phyloP scores from a whole-genome alignment of 2,113 vertebrate species.

The Mormoops blainvillei region DNA sequence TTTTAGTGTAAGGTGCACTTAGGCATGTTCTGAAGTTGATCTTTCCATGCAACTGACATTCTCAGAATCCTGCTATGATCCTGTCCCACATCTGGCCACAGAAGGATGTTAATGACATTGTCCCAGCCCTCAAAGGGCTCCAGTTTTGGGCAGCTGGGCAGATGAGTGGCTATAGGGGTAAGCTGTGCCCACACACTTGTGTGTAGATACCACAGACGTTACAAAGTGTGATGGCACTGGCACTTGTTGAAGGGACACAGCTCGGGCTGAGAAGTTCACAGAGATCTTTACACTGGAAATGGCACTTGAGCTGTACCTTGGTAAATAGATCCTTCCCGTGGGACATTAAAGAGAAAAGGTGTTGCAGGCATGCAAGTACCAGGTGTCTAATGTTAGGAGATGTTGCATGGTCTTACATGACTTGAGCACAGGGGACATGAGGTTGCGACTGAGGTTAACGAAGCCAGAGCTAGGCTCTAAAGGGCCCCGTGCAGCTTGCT shows the following conservation, averaged over 20 bases:
- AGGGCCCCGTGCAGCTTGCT: background rate
- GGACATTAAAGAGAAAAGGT: too few relatives aligned
- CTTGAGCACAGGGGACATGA: background rate
- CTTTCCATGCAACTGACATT: background rate
- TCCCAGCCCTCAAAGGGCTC: background rate
- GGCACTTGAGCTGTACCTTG: background rate
- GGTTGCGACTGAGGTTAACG: too few relatives aligned
- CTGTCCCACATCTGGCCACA: background rate
- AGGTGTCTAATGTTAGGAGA: background rate
- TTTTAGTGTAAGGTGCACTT: background rate
- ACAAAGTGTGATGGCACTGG: background rate
- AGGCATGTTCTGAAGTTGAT: background rate
- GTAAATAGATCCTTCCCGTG: background rate
- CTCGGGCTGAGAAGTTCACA: background rate
- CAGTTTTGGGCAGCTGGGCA: background rate
- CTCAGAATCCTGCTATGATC: background rate
- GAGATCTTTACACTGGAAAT: background rate
- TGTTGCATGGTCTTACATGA: accelerated
- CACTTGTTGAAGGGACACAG: background rate
- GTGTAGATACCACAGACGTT: background rate
- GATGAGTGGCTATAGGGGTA: accelerated
- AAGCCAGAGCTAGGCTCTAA: background rate
- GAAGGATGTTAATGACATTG: background rate
- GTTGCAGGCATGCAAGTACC: background rate
- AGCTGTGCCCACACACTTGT: background rate